Evolutionary conservation across 2,113 vertebrate genomes (phyloP).

Genomic region (Brachypodius melanocephalos): DNA sequence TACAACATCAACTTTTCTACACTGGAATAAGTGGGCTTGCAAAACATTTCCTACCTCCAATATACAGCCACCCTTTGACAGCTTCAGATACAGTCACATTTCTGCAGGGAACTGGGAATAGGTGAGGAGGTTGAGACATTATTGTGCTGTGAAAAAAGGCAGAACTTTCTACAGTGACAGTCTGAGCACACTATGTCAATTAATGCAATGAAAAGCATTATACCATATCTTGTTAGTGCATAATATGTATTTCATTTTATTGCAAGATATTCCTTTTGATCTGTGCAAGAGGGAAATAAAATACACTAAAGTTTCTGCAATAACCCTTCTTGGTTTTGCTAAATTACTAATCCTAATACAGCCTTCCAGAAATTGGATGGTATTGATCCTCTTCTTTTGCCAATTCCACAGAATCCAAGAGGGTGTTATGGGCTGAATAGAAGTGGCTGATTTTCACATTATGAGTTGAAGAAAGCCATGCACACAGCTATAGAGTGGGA

Average conservation of each 20-base stretch:
- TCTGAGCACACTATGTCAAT: neutral
- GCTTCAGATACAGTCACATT: neutral
- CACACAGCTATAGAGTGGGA: neutral
- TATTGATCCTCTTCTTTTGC: neutral
- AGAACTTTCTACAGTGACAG: neutral
- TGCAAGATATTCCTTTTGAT: neutral
- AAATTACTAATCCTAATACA: neutral
- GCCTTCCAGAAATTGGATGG: neutral
- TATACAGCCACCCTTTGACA: neutral
- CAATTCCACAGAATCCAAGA: neutral
- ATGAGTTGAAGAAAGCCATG: neutral
- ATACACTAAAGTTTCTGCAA: neutral
- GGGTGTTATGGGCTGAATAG: neutral
- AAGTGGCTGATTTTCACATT: neutral
- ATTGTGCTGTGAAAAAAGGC: neutral
- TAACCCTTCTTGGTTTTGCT: neutral
- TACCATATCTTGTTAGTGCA: fast-evolving
- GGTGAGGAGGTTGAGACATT: neutral
- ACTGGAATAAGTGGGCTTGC: neutral
- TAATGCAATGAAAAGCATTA: neutral
- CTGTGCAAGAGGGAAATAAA: neutral
- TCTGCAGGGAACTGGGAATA: neutral
- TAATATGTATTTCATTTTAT: neutral
- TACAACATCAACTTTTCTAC: neutral
- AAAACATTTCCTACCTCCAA: neutral